A percentile compares a stretch with the other conserved stretches of the same genome.
Evolutionary conservation across 2,888 invertebrate genomes (phyloP).

Genomic region (Steinernema carpocapsae): DNA sequence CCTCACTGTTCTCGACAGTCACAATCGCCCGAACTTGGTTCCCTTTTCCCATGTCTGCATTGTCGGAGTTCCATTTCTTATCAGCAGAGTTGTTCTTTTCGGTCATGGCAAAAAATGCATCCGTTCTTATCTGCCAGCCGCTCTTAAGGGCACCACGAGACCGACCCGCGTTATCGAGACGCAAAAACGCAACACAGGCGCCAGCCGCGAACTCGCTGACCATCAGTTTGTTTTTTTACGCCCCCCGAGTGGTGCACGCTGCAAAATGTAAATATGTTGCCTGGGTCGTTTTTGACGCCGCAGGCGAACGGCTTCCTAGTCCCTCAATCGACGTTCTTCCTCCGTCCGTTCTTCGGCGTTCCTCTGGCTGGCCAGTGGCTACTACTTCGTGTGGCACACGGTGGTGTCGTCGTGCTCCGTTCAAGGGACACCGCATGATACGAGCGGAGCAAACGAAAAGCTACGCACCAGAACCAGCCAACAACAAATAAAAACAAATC

Average conservation of each 20-base stretch:
- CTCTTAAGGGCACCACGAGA: conserved; percentile 14
- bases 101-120: too few relatives aligned
- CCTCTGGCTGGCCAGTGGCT: neutral
- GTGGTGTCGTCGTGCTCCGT: conserved; percentile 26
- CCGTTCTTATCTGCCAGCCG: too few relatives aligned
- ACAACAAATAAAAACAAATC: conserved; percentile 32
- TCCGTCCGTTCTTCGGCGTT: neutral
- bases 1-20: too few relatives aligned
- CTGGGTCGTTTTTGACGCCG: conserved; percentile 10
- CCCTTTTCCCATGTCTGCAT: neutral
- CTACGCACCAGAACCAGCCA: conserved; percentile 20
- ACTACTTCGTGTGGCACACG: conserved; percentile 16
- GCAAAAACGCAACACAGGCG: conserved; percentile 12
- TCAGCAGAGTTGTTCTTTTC: conserved; percentile 4
- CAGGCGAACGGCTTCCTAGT: too few relatives aligned
- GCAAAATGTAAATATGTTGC: conserved; percentile 32
- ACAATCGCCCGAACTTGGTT: too few relatives aligned
- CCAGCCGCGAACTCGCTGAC: neutral
- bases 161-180: conserved; percentile 21
- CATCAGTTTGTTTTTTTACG: conserved; percentile 19
- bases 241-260: neutral
- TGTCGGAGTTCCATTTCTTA: neutral
- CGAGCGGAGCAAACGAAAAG: conserved; percentile 32
- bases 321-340: neutral
- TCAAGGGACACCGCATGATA: conserved; percentile 35